Base-by-base conservation (phyloP, 2,113 vertebrate species). In the Cheilinus undulatus region DNA sequence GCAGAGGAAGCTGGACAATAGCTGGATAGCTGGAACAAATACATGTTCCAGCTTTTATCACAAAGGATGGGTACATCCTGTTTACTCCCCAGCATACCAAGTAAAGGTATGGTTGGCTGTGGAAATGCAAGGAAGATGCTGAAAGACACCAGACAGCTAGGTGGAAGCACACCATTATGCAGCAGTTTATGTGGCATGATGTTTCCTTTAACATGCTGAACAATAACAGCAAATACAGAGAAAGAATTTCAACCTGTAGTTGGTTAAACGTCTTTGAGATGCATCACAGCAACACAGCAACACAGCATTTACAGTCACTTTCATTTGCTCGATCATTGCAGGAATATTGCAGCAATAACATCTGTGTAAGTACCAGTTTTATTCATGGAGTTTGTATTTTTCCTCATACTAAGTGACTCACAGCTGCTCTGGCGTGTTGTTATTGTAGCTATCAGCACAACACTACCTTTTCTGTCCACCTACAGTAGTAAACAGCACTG, bases 401-500 rank as follows among this genome's bases (percentile, higher is more conserved):
- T 32, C 23, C 42, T 22, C n/a, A 36, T 6, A n/a, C 68, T 13
- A 20, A 61, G 27, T 40, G 74, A 64, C 32, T 74, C 54, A 48
- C 46, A 49, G 56, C n/a, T 38, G 19, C 4, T 36, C n/a, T 65
- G 24, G 34, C 48, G 34, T 10, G 9, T 58, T 48, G 26, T 59
- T 24, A 48, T 54, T 28, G 30, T 17, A 22, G 32, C 53, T 38
- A 34, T 42, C 40, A 42, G 5, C 5, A 20, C 40, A 27, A 27
- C 59, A 51, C 27, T 7, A 42, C 10, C 7, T 46, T 40, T 46
- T 42, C 15, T 20, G 51, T 36, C 27, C 36, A 24, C 49, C 30
- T 23, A 45, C 6, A 34, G 58, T 5, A 51, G 24, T n/a, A 45
- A 52, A 66, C 46, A 64, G 23, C 22, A 45, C 40, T 24, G 32